Evolutionary conservation across 2,797 vertebrate genomes (phyloP), one percentile per base, ranked within the genome.

Genomic region (Lates japonicus): DNA sequence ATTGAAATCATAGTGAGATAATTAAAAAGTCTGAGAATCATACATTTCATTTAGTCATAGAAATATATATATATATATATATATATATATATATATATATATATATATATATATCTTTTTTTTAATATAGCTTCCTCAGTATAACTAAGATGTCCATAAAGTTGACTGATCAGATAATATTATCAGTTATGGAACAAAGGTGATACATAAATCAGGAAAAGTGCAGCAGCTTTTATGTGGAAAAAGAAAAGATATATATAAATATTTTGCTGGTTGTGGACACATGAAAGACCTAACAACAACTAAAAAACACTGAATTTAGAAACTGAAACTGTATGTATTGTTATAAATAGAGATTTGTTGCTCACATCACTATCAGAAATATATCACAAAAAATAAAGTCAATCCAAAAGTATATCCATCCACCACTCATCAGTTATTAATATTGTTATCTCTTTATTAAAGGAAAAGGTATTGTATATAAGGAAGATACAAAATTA

Each of bases 331-430:
- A 12, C 12, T 60, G 29, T 63, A 37, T 80, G 61, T 80, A 82
- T 78, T 89, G 58, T 41, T 69, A 87, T 80, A 89, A 91, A 91
- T 87, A 89, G 16, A 80, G 65, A 76, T 46, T 62, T 48, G 69
- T 37, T 46, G 35, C 65, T 42, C 41, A 76, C 60, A 58, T 64
- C 20, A 48, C 22, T 9, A 20, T 57, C 61, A 68, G 5, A 58
- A 35, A 57, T 17, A 55, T 17, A 54, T 42, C 37, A 60, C 19
- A 35, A 3, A 17, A 44, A 58, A 29, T 14, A 20, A 7, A 5
- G 22, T 41, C 33, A n/a, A n/a, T n/a, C 39, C 58, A 46, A n/a
- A n/a, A n/a, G n/a, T n/a, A 17, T 1, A 2, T 35, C 7, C 51
- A 52, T 52, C n/a, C n/a, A n/a, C 46, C 14, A n/a, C 1, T 14